Conservation (phyloP, 2,797 vertebrate species). For the Otolemur crassicaudatus region DNA sequence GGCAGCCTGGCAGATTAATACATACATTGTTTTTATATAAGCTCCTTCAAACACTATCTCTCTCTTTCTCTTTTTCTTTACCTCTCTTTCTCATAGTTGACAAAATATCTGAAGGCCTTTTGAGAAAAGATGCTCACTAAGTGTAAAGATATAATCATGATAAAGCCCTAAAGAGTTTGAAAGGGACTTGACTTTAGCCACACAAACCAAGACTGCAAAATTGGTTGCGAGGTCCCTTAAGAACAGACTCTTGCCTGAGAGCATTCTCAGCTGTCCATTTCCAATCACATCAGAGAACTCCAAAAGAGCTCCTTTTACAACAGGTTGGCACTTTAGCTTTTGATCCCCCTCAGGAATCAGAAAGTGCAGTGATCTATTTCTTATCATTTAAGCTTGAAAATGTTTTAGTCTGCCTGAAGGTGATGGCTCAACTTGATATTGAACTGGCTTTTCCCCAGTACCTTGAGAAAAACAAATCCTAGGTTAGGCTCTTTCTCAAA, state of each 20-base stretch:
- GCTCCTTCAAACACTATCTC: background rate
- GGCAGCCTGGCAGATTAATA: background rate
- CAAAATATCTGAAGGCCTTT: conserved; percentile 25
- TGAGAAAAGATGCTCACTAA: conserved; percentile 17
- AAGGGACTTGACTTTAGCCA: conserved; percentile 35
- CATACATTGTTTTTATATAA: background rate
- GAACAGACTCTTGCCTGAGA: conserved; percentile 1
- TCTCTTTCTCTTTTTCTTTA: background rate
- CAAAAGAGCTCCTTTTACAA: background rate
- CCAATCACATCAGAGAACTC: background rate
- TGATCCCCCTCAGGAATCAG: background rate
- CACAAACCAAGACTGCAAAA: background rate
- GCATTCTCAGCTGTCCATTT: background rate
- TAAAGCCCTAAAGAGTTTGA: conserved; percentile 13
- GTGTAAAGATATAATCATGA: background rate
- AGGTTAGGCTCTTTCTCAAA: background rate
- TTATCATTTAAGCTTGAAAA: conserved; percentile 23
- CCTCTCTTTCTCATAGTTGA: background rate
- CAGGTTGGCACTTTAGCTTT: background rate
- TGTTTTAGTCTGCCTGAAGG: background rate
- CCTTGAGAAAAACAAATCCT: background rate
- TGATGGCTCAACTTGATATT: conserved; percentile 4
- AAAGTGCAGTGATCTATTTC: background rate
- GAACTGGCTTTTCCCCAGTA: background rate
- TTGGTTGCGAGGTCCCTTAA: conserved; percentile 16